A percentile compares a stretch with the other conserved stretches of the same genome.
phyloP scores from a whole-genome alignment of 2,888 invertebrate species.

The Muschampia plurimacula region DNA sequence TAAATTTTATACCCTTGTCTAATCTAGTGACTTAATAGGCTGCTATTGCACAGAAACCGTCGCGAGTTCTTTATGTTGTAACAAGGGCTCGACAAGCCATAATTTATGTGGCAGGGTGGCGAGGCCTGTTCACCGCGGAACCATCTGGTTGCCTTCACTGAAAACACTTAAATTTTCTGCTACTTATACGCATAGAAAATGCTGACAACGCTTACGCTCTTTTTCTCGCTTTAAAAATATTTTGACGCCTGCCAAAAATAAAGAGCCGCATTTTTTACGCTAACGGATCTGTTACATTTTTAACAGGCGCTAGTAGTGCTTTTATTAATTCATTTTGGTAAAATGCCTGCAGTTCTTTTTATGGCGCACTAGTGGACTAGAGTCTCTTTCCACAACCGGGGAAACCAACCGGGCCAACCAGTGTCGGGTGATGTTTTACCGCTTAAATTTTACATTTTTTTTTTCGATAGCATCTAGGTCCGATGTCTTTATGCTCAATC shows the following conservation, averaged over 20 bases:
- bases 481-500: too few relatives aligned
- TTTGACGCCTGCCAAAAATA: conserved; percentile 9
- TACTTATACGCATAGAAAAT: conserved; percentile 18
- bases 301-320: not conserved
- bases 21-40: conserved; percentile 57
- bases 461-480: too few relatives aligned
- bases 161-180: conserved; percentile 36
- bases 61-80: conserved; percentile 59
- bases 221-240: not conserved
- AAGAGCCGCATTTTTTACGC: conserved; percentile 2
- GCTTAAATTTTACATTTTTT: too few relatives aligned
- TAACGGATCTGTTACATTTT: not conserved
- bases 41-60: conserved; percentile 60
- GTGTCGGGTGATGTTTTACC: too few relatives aligned
- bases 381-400: too few relatives aligned
- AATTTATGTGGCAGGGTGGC: conserved; percentile 49
- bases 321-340: not conserved
- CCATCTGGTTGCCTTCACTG: conserved; percentile 45
- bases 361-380: too few relatives aligned
- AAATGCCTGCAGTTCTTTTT: too few relatives aligned
- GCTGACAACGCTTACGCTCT: not conserved
- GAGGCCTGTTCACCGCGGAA: conserved; percentile 46
- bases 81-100: conserved; percentile 67
- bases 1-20: conserved; percentile 47
- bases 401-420: too few relatives aligned